Conservation (phyloP, 1,140 invertebrate genomes). For the Harpegnathos saltator region DNA sequence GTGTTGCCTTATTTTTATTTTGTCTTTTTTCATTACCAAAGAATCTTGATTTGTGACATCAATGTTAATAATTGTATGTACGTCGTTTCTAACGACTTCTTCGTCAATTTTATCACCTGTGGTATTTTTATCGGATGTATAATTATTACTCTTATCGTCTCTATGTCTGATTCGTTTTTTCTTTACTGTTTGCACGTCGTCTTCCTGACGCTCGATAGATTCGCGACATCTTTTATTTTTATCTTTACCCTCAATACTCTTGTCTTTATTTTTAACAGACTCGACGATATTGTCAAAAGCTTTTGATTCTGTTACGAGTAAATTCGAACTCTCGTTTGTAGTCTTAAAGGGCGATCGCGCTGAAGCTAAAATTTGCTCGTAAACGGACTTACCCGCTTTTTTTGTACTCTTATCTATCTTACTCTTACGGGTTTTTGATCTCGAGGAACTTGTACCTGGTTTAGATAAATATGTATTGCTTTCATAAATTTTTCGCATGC, state of each 20-base stretch:
- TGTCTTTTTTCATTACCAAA: not conserved
- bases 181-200: slow-evolving; percentile 2
- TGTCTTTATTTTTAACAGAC: not conserved
- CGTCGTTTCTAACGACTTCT: not conserved
- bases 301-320: not conserved
- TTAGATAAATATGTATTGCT: not conserved
- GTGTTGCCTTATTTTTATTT: not conserved
- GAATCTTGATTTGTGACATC: slow-evolving; percentile 8
- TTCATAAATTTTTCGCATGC: slow-evolving; percentile 61
- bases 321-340: not conserved
- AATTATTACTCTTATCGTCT: not conserved
- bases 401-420: slow-evolving; percentile 45
- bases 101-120: not conserved
- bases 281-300: slow-evolving; percentile 5
- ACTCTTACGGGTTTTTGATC: slow-evolving; percentile 30
- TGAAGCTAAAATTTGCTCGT: slow-evolving; percentile 64
- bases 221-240: slow-evolving; percentile 11
- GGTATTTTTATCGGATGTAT: slow-evolving; percentile 11
- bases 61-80: slow-evolving; percentile 5
- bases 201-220: not conserved
- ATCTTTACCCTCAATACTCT: not conserved
- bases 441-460: slow-evolving; percentile 17
- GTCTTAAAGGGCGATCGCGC: slow-evolving; percentile 38
- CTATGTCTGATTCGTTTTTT: slow-evolving; percentile 11
- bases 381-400: slow-evolving; percentile 55